Conservation (phyloP, 2,797 vertebrate genomes). For the Odontamblyopus lacepedii region DNA sequence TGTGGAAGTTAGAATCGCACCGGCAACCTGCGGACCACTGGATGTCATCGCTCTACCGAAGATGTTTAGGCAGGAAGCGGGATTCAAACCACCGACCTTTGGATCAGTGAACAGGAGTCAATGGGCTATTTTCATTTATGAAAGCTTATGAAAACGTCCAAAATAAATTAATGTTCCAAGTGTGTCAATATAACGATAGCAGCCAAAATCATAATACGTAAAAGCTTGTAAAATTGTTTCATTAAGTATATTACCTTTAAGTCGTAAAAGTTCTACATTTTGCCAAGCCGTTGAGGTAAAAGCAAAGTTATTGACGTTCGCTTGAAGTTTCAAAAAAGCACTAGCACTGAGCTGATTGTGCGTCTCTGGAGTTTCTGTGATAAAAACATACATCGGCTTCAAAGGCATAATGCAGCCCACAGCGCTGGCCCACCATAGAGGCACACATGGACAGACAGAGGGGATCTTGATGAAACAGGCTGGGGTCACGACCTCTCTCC, state of each 20-base stretch:
- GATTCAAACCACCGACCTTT: no score
- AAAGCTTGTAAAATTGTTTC: no score
- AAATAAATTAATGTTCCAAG: neutral
- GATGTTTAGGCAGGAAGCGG: no score
- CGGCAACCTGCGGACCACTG: no score
- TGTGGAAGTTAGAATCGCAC: no score
- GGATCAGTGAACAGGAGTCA: no score
- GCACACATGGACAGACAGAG: slow-evolving; percentile 42
- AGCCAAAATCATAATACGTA: no score
- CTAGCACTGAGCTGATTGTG: neutral
- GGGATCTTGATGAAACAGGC: slow-evolving; percentile 47
- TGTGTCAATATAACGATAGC: neutral
- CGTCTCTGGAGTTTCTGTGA: neutral
- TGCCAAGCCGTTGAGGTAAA: neutral
- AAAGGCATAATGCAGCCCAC: slow-evolving; percentile 19
- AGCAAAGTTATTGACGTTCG: neutral
- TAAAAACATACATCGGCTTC: slow-evolving; percentile 20
- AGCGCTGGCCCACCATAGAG: slow-evolving; percentile 23
- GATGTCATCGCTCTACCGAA: no score
- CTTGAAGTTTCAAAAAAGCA: neutral
- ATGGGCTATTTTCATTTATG: no score
- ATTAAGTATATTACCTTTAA: no score
- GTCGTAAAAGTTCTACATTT: neutral
- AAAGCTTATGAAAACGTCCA: neutral
- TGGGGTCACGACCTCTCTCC: slow-evolving; percentile 36